Percentiles rank a stretch among this genome's conserved stretches.
phyloP scores from a whole-genome alignment of 2,113 vertebrate genomes.

The Theristicus caerulescens region DNA sequence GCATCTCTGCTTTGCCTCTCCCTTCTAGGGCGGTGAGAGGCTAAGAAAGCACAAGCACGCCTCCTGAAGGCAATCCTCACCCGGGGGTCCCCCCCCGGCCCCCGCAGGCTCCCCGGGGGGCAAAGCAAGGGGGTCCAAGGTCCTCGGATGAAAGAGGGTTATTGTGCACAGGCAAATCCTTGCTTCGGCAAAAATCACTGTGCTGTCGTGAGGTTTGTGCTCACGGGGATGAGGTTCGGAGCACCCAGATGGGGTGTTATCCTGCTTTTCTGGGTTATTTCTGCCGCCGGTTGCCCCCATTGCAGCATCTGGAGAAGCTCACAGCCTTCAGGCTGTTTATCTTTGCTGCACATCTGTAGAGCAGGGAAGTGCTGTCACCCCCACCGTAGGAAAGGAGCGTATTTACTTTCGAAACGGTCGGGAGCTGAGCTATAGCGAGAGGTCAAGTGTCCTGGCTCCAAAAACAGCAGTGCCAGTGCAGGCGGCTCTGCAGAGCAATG shows the following conservation, averaged over 20 bases:
- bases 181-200: background rate
- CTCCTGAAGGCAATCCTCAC: conserved; percentile 44
- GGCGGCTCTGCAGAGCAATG: accelerated
- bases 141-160: background rate
- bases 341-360: background rate
- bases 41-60: conserved; percentile 56
- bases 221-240: accelerated
- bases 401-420: accelerated
- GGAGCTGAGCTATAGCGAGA: background rate
- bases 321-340: background rate
- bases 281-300: background rate
- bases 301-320: background rate
- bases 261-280: background rate
- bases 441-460: background rate
- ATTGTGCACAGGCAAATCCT: background rate
- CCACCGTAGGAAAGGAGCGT: background rate
- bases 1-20: background rate
- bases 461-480: background rate
- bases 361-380: background rate
- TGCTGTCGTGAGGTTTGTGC: background rate
- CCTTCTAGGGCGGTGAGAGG: too few relatives aligned
- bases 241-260: accelerated
- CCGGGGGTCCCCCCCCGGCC: accelerated
- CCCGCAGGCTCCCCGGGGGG: accelerated
- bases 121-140: accelerated